Base-by-base conservation (phyloP, 2,888 invertebrate species). In the Agrochola circellaris region DNA sequence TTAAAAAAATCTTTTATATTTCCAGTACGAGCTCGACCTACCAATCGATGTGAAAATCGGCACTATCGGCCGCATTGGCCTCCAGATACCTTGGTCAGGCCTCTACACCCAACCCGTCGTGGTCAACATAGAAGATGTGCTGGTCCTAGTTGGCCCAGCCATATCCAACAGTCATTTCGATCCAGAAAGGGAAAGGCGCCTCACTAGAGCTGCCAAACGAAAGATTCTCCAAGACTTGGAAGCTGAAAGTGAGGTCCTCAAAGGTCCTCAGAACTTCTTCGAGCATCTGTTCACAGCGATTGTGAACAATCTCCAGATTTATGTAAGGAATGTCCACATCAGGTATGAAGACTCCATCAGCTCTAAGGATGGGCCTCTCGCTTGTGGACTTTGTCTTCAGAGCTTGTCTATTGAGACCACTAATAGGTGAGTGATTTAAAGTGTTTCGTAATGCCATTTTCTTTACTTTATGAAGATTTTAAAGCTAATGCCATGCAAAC, bases 31-130 rank as follows among this genome's bases (percentile, higher is more conserved):
- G 93, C 95, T 98, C 58, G 98, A 98, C 89, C 95, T 98, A 68
- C 98, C 98, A 0, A 98, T 98, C 84, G 98, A 98, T 94, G 98
- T 98, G 23, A 98, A 98, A 94, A 98, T 98, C 75, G 98, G 98
- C 30, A 97, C 98, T 15, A 97, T 98, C 79, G 98, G 98, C 86
- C 97, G 98, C 94, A 97, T 98, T 87, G 97, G 97, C 89, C 95
- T 98, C 15, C 97, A 98, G 92, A 98, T 98, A 91, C 98, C 98
- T 80, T 98, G 98, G 98, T 97, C 97, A 6, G 97, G 97, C 26
- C 96, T 98, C 48, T 98, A 98, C 96, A 97, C 97, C 8, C 98
- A 98, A 88, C 98, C 98, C 0, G 97, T 98, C 38, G 95, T 98
- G 0, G 97, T 98, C 30, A 97, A 97, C 89, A 97, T 98, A 66